These are phyloP conservation scores for Mellilla xanthometata DNA, from an alignment of 2,888 invertebrate species.

Conservation along the genomic window DNA sequence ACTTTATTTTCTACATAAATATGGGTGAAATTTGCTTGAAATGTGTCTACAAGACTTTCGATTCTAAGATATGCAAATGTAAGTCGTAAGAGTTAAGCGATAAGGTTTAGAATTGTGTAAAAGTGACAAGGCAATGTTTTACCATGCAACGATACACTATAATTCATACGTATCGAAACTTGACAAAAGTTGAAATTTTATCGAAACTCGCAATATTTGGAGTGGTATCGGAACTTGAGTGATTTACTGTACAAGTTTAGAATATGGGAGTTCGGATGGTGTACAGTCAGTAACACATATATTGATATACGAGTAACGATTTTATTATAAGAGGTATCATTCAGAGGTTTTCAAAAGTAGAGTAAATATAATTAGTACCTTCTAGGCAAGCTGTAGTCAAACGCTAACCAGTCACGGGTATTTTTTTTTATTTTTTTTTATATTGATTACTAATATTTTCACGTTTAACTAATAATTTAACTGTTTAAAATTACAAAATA, in stretches of 20 bases:
- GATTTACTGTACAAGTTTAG: slow-evolving; percentile 57
- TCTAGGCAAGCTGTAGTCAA: too few relatives aligned
- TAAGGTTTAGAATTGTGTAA: background rate
- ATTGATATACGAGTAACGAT: background rate
- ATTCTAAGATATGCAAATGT: background rate
- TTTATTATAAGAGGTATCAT: too few relatives aligned
- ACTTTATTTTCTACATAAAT: background rate
- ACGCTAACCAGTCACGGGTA: too few relatives aligned
- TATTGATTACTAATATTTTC: too few relatives aligned
- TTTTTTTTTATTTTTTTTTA: too few relatives aligned
- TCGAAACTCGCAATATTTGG: slow-evolving; percentile 60
- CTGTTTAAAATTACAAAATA: too few relatives aligned
- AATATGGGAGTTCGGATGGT: slow-evolving; percentile 40
- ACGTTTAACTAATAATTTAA: too few relatives aligned
- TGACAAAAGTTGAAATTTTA: slow-evolving; percentile 66
- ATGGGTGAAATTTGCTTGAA: background rate
- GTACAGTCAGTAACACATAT: slow-evolving; percentile 30
- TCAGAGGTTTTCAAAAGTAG: too few relatives aligned
- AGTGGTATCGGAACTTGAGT: slow-evolving; percentile 51
- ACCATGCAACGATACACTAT: slow-evolving; percentile 37
- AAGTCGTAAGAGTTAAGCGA: background rate
- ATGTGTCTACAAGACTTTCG: background rate
- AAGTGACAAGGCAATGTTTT: slow-evolving; percentile 5
- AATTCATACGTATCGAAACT: slow-evolving; percentile 51
- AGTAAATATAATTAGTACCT: too few relatives aligned